Evolutionary conservation across 2,797 vertebrate species (phyloP).

Genomic region (Petrocephalus sullivani): DNA sequence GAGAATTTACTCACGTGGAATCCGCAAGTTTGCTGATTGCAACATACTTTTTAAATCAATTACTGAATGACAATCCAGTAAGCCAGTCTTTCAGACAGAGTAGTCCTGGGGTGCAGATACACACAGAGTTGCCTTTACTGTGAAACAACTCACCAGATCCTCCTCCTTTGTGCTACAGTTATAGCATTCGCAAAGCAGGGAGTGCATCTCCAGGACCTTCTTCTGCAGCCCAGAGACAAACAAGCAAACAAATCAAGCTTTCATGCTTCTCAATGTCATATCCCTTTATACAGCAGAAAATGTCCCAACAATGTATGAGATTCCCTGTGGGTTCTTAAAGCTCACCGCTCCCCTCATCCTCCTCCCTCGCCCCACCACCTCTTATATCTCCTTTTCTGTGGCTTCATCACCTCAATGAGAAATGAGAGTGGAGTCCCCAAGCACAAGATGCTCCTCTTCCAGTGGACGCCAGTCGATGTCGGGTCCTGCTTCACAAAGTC

Average conservation of each 20-base stretch:
- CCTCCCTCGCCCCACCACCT: background rate
- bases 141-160: slow-evolving; percentile 41
- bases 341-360: background rate
- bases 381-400: background rate
- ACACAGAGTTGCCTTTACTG: background rate
- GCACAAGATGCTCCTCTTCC: slow-evolving; percentile 54
- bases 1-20: background rate
- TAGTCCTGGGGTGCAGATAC: background rate
- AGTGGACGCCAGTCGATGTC: slow-evolving; percentile 22
- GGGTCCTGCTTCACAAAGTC: slow-evolving; percentile 44
- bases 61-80: background rate
- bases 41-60: background rate
- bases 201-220: slow-evolving; percentile 31
- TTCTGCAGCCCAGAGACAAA: slow-evolving; percentile 43
- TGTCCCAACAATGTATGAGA: background rate
- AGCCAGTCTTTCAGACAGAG: background rate
- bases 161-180: slow-evolving; percentile 21
- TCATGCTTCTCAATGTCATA: background rate
- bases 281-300: background rate
- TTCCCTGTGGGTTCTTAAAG: background rate
- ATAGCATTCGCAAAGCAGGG: slow-evolving; percentile 34
- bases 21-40: background rate
- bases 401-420: slow-evolving; percentile 44
- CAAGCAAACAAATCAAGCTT: background rate
- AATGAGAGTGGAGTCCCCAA: slow-evolving; percentile 41